These are phyloP conservation scores for Abramis brama DNA, from an alignment of 2,113 vertebrate genomes.

Conservation along the genomic window DNA sequence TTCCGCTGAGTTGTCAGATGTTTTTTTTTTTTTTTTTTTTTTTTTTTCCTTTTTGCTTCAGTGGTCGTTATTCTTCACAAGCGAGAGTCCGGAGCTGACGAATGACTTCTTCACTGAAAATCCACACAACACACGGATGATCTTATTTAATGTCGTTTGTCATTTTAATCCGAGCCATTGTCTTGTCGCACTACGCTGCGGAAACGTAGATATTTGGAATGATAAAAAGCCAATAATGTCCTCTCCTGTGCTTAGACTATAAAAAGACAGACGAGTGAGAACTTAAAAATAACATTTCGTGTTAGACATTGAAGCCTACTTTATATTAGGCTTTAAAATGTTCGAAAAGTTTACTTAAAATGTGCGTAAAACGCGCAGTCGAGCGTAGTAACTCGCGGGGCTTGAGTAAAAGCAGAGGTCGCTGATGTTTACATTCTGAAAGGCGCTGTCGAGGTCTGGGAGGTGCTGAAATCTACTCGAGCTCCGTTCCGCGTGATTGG, in stretches of 20 bases:
- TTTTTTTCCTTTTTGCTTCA: neutral
- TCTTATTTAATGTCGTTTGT: constrained; percentile 4
- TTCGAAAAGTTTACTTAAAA: neutral
- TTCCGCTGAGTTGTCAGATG: constrained; percentile 64
- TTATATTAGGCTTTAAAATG: neutral
- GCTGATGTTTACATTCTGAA: constrained; percentile 72
- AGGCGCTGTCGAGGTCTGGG: constrained; percentile 77
- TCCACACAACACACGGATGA: neutral
- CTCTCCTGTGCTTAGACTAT: constrained; percentile 1
- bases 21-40: constrained; percentile 10
- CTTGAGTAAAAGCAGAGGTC: constrained; percentile 67
- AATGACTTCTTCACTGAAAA: constrained; percentile 4
- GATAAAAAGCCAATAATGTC: constrained; percentile 37
- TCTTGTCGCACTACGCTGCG: neutral
- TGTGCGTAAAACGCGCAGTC: constrained; percentile 47
- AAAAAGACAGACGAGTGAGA: constrained; percentile 12
- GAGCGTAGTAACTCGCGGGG: constrained; percentile 63
- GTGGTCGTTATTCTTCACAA: neutral
- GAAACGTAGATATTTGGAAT: constrained; percentile 7
- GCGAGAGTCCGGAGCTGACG: neutral
- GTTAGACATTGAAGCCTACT: neutral
- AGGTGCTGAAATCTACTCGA: constrained; percentile 77
- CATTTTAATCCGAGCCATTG: constrained; percentile 13
- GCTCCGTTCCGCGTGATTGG: constrained; percentile 84
- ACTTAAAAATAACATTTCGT: neutral